These are phyloP conservation scores for Linyphia triangularis DNA, from an alignment of 2,888 invertebrate species.

Conservation along the genomic window DNA sequence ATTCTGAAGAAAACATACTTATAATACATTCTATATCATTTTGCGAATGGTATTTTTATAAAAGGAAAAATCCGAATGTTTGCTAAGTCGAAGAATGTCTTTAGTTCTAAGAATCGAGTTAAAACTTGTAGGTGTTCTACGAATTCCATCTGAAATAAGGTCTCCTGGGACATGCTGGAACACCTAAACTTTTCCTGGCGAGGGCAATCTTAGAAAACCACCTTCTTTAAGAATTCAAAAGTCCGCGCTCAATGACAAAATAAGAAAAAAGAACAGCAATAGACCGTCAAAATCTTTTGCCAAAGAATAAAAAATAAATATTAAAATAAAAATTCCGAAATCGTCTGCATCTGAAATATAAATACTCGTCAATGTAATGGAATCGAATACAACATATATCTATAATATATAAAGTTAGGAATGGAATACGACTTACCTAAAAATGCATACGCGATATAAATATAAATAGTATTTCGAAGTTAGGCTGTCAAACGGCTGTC, in stretches of 20 bases:
- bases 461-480: slow-evolving; percentile 74
- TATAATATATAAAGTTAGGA: slow-evolving; percentile 66
- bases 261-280: slow-evolving; percentile 15
- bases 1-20: not conserved
- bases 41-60: slow-evolving; percentile 3
- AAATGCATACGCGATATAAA: slow-evolving; percentile 73
- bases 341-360: slow-evolving; percentile 63
- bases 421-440: slow-evolving; percentile 71
- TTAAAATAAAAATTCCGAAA: slow-evolving; percentile 30
- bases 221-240: slow-evolving; percentile 69
- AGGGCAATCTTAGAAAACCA: slow-evolving; percentile 44
- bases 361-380: slow-evolving; percentile 71
- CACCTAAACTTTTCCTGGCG: slow-evolving; percentile 46
- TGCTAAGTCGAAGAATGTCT: not conserved
- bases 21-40: slow-evolving; percentile 17
- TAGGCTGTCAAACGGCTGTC: slow-evolving; percentile 66
- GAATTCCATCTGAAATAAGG: slow-evolving; percentile 39
- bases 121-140: slow-evolving; percentile 54
- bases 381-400: slow-evolving; percentile 61
- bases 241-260: not conserved
- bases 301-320: not conserved
- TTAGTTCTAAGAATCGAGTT: slow-evolving; percentile 33
- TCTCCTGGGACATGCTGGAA: slow-evolving; percentile 27
- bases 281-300: slow-evolving; percentile 19
- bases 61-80: slow-evolving; percentile 11